These are phyloP conservation scores for Eristalis tenax DNA, from an alignment of 2,888 invertebrate genomes.

Conservation along the genomic window DNA sequence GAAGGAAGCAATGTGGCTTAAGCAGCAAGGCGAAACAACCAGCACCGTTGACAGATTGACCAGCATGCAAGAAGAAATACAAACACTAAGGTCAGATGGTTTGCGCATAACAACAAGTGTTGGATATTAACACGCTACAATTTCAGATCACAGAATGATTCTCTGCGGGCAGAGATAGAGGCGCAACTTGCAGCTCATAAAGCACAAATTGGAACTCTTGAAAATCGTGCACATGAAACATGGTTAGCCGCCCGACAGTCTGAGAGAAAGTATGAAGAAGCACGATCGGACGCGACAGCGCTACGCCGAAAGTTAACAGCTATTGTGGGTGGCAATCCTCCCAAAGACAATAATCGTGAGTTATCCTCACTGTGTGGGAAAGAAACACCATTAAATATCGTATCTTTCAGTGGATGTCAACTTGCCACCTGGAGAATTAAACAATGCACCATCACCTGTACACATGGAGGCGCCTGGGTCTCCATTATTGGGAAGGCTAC, in stretches of 20 bases:
- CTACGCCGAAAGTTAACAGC: constrained; percentile 84
- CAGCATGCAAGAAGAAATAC: constrained; percentile 89
- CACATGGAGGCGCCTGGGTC: constrained; percentile 80
- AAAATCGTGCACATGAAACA: constrained; percentile 92
- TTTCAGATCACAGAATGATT: constrained; percentile 83
- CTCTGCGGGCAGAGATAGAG: constrained; percentile 90
- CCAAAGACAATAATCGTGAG: constrained; percentile 74
- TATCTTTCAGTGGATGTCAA: constrained; percentile 70
- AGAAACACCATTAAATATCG: not conserved
- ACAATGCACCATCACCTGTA: constrained; percentile 78
- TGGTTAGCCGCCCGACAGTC: constrained; percentile 92
- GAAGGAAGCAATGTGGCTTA: constrained; percentile 89
- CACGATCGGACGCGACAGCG: constrained; percentile 87
- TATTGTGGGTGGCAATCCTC: constrained; percentile 75
- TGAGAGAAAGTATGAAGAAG: constrained; percentile 91
- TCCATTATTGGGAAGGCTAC: constrained; percentile 82
- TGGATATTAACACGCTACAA: not conserved
- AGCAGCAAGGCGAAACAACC: constrained; percentile 91
- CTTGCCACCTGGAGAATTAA: constrained; percentile 72
- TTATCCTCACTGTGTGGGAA: not conserved
- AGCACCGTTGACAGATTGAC: constrained; percentile 91
- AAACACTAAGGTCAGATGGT: constrained; percentile 87
- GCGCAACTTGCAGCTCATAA: constrained; percentile 88
- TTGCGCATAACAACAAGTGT: not conserved
- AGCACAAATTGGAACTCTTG: constrained; percentile 88